Evolutionary conservation across 2,797 vertebrate genomes (phyloP).

Genomic region (Bovichtus variegatus): DNA sequence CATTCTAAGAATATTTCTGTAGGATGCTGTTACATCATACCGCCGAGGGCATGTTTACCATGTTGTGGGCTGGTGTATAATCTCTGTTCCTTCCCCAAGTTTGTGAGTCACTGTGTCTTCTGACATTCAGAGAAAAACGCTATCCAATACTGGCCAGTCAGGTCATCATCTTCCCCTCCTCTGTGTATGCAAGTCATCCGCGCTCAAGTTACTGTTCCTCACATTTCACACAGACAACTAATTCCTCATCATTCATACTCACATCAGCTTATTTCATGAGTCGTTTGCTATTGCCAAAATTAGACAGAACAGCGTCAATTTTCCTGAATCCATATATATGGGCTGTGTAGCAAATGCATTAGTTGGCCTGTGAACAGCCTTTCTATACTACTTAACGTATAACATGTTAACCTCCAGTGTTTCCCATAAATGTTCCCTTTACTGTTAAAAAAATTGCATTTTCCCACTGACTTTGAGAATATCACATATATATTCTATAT

Average conservation of each 20-base stretch:
- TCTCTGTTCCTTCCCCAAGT: slow-evolving; percentile 40
- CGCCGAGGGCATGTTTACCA: slow-evolving; percentile 17
- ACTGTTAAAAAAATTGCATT: not conserved
- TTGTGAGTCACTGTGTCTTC: slow-evolving; percentile 27
- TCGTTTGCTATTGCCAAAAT: slow-evolving; percentile 13
- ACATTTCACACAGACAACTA: slow-evolving; percentile 32
- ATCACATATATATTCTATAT: not conserved
- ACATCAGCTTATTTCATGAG: slow-evolving; percentile 2
- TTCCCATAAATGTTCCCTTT: not conserved
- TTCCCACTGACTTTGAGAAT: not conserved
- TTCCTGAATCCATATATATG: slow-evolving; percentile 24
- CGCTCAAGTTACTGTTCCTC: slow-evolving; percentile 40
- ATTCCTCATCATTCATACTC: slow-evolving; percentile 35
- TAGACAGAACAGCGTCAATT: slow-evolving; percentile 27
- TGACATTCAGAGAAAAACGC: slow-evolving; percentile 45
- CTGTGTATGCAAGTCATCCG: not conserved
- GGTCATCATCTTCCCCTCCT: slow-evolving; percentile 8
- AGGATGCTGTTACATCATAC: slow-evolving; percentile 44
- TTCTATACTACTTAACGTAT: not conserved
- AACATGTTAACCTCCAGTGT: not conserved
- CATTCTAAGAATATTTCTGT: slow-evolving; percentile 65
- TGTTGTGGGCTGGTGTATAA: slow-evolving; percentile 6
- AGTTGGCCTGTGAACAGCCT: not conserved
- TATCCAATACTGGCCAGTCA: not conserved
- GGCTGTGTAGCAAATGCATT: not conserved